Evolutionary conservation across 2,797 vertebrate genomes (phyloP).

Genomic region (Xenopus petersii): DNA sequence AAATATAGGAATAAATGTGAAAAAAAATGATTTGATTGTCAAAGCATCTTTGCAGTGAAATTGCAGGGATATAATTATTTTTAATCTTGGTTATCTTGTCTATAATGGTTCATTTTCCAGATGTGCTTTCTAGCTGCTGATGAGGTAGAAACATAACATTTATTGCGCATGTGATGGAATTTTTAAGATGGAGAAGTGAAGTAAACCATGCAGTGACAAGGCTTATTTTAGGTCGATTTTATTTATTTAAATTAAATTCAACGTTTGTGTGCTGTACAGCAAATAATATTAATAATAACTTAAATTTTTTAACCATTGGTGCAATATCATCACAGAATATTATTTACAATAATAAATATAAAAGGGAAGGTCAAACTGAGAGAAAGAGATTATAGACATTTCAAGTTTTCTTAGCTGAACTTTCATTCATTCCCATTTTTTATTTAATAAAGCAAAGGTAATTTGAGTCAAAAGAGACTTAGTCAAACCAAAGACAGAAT

Average conservation of each 20-base stretch:
- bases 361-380: slow-evolving; percentile 64
- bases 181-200: slow-evolving; percentile 35
- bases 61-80: slow-evolving; percentile 59
- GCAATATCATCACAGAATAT: slow-evolving; percentile 71
- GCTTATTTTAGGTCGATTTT: slow-evolving; percentile 11
- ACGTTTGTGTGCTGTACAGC: slow-evolving; percentile 29
- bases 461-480: slow-evolving; percentile 44
- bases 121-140: slow-evolving; percentile 67
- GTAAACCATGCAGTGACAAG: slow-evolving; percentile 56
- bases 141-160: slow-evolving; percentile 80
- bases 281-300: slow-evolving; percentile 48
- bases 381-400: slow-evolving; percentile 63
- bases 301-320: slow-evolving; percentile 53
- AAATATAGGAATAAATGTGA: slow-evolving; percentile 31
- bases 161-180: slow-evolving; percentile 58
- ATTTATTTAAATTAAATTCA: slow-evolving; percentile 31
- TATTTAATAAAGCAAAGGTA: slow-evolving; percentile 70
- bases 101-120: slow-evolving; percentile 51
- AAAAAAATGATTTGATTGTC: slow-evolving; percentile 79
- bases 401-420: slow-evolving; percentile 57
- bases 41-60: slow-evolving; percentile 79
- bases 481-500: slow-evolving; percentile 34
- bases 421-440: slow-evolving; percentile 31
- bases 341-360: slow-evolving; percentile 81
- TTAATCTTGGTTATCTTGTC: slow-evolving; percentile 50